Base-by-base conservation (phyloP, 2,888 invertebrate species). In the Eilema caniola region DNA sequence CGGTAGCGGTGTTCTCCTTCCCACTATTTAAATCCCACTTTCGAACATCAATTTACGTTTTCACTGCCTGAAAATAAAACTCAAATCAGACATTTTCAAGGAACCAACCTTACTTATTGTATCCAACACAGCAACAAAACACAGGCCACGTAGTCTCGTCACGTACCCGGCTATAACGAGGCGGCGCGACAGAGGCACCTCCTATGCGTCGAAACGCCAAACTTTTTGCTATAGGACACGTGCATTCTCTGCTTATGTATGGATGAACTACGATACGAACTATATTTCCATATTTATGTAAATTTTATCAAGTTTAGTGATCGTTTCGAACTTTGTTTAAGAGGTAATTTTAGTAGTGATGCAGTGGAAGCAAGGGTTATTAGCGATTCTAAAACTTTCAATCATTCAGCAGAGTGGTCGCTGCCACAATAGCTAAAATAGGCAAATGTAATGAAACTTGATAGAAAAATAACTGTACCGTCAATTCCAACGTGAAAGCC, bases 111-210 rank as follows among this genome's bases (percentile, higher is more conserved):
- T 28, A 56, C 57, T 33, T 62, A n/a, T 57, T 69, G 28, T 31
- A 62, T 47, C 20, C 37, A 67, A 61, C 24, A 71, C 41, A 28
- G 5, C 75, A 71, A 69, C 78, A 76, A 83, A 76, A 75, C 81
- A 73, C 71, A 71, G 72, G 41, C 72, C 76, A 76, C 79, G 76
- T 73, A 74, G 84, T 85, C 85, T 70, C 73, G 78, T 86, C 90
- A 90, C 89, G 89, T 90, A 81, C 69, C 69, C 61, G 61, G 70
- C 78, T 72, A 86, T 90, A 90, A 91, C 88, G 89, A 90, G 84
- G 79, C 82, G 86, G 78, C 85, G 87, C 85, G 87, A 84, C 87
- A 78, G 83, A 76, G 79, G 81, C 84, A 80, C 82, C 84, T 81
- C 73, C 79, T 80, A 80, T 83, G 82, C 84, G 83, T 82, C 79